phyloP scores from a whole-genome alignment of 1,140 invertebrate genomes.

The Meteorus sp. region DNA sequence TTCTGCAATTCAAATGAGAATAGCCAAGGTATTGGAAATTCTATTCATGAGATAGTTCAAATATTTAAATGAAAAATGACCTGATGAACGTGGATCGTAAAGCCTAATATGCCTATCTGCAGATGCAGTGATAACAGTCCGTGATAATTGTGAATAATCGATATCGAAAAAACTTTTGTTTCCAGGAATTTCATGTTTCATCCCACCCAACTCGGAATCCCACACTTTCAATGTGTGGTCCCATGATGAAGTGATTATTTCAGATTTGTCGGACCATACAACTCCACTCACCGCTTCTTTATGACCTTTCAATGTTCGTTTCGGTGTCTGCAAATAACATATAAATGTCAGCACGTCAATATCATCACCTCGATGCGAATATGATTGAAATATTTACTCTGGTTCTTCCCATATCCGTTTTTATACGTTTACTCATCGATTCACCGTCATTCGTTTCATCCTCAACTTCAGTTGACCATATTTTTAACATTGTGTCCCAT shows the following conservation, averaged over 20 bases:
- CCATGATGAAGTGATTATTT: slow-evolving; percentile 86
- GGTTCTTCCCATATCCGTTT: slow-evolving; percentile 47
- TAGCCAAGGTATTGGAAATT: slow-evolving; percentile 6
- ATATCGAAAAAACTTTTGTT: slow-evolving; percentile 91
- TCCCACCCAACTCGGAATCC: slow-evolving; percentile 85
- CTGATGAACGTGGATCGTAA: slow-evolving; percentile 87
- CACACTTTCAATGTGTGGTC: slow-evolving; percentile 95
- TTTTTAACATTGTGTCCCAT: slow-evolving; percentile 84
- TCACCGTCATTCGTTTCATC: slow-evolving; percentile 53
- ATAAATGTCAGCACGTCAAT: neutral
- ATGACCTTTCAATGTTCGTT: slow-evolving; percentile 89
- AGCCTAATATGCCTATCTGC: slow-evolving; percentile 87
- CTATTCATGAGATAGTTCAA: neutral
- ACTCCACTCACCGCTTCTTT: slow-evolving; percentile 85
- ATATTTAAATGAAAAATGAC: slow-evolving; percentile 54
- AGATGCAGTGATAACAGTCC: slow-evolving; percentile 79
- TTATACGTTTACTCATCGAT: slow-evolving; percentile 57
- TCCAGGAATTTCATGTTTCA: slow-evolving; percentile 80
- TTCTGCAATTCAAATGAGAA: slow-evolving; percentile 63
- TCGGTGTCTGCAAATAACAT: slow-evolving; percentile 68
- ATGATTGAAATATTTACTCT: slow-evolving; percentile 39
- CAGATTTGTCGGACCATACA: slow-evolving; percentile 77
- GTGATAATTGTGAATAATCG: slow-evolving; percentile 78
- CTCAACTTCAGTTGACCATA: slow-evolving; percentile 68
- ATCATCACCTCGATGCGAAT: slow-evolving; percentile 1